Conservation (phyloP, 2,888 invertebrate species). For the Mechanitis messenoides region DNA sequence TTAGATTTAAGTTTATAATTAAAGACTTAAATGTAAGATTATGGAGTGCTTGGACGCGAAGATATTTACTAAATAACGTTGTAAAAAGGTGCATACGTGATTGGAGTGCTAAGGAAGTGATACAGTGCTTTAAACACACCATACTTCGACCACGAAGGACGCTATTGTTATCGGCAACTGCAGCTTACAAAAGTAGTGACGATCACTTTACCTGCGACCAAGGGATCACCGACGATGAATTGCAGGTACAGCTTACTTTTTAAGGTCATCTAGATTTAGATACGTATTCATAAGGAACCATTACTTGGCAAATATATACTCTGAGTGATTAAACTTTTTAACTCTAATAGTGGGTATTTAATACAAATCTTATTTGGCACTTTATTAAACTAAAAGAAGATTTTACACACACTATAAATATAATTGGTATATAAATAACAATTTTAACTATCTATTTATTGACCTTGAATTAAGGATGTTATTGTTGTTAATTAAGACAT, state of each 20-base stretch:
- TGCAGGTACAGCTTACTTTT: constrained; percentile 48
- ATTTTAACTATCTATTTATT: no score
- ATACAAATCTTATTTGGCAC: no score
- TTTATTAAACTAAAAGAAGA: no score
- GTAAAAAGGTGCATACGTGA: constrained; percentile 57
- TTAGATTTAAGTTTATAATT: constrained; percentile 46
- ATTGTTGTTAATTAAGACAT: no score
- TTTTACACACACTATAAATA: no score
- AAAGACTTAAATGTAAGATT: constrained; percentile 54
- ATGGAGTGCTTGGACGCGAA: constrained; percentile 58
- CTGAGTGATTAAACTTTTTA: no score
- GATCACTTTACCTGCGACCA: constrained; percentile 43
- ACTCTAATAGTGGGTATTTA: no score
- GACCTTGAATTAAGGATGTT: no score
- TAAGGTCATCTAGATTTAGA: neutral
- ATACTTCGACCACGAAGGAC: constrained; percentile 54
- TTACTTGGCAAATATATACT: no score
- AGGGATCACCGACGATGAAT: constrained; percentile 57
- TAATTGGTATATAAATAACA: no score
- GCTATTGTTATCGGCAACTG: constrained; percentile 58
- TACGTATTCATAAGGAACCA: neutral
- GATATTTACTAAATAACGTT: constrained; percentile 49
- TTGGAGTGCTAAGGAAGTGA: constrained; percentile 54
- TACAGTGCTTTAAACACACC: constrained; percentile 56
- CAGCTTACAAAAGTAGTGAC: constrained; percentile 51